Base-by-base conservation (phyloP, 2,888 invertebrate species). In the Neoascia interrupta region DNA sequence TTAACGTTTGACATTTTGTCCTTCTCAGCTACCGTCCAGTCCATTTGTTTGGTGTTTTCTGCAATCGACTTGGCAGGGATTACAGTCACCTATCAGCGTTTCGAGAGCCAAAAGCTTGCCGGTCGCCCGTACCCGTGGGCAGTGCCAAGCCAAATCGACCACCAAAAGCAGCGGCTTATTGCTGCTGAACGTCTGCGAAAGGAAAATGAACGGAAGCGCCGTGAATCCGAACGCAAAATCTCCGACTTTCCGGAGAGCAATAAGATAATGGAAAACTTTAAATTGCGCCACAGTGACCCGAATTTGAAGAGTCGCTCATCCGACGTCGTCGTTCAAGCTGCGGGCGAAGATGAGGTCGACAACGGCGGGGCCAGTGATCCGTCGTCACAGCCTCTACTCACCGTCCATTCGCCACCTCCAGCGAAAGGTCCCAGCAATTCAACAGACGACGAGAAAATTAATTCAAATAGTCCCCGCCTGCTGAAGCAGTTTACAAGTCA, bases 51-150 rank as follows among this genome's bases (percentile, higher is more conserved):
- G 68, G 84, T 93, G 1, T 91, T 93, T 81, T 93, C 94, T 1
- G 89, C 93, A 28, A 89, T 93, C 19, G 91, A 93, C 84, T 90
- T 95, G 89, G 92, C 95, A 0, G 91, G 92, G 61, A 92, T 93
- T 34, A 93, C 94, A 11, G 92, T 93, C 19, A 89, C 92, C 18
- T 95, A 93, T 84, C 93, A 95, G 87, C 91, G 94, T 84, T 95
- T 95, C 84, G 94, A 94, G 88, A 92, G 94, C 81, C 94, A 95
- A 88, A 93, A 94, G 83, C 84, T 93, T 26, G 92, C 92, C 54
- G 95, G 95, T 0, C 91, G 92, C 45, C 91, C 90, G 84, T 93
- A 94, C 86, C 95, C 95, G 1, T 95, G 95, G 95, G 91, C 91
- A 16, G 90, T 89, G 47, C 84, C 86, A 1, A 85, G 87, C n/a